Evolutionary conservation across 2,888 invertebrate species (phyloP).

Genomic region (Synergus umbraculus): DNA sequence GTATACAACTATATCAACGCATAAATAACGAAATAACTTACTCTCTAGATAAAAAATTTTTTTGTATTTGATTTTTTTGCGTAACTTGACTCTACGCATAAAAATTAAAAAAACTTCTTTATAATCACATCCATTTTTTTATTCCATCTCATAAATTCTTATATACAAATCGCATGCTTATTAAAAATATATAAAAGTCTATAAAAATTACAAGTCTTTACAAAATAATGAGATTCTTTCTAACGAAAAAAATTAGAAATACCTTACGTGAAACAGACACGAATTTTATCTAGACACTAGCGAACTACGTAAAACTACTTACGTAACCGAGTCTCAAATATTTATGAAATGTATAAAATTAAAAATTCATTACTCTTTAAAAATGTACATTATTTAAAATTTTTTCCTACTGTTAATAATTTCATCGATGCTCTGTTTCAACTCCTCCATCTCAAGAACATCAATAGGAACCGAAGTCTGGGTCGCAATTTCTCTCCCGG

Average conservation of each 20-base stretch:
- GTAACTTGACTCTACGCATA: background rate
- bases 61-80: background rate
- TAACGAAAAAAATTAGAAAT: background rate
- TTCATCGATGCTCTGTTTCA: slow-evolving; percentile 75
- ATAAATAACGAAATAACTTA: background rate
- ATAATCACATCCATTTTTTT: slow-evolving; percentile 30
- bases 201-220: slow-evolving; percentile 28
- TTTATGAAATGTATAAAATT: background rate
- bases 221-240: slow-evolving; percentile 2
- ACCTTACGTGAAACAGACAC: background rate
- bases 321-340: slow-evolving; percentile 24
- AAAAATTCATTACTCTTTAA: background rate
- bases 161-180: slow-evolving; percentile 8
- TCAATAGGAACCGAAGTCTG: slow-evolving; percentile 74
- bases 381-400: background rate
- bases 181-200: slow-evolving; percentile 3
- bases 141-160: slow-evolving; percentile 29
- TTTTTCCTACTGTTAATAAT: slow-evolving; percentile 69
- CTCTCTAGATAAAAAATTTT: background rate
- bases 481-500: slow-evolving; percentile 73
- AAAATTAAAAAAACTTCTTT: slow-evolving; percentile 14
- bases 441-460: slow-evolving; percentile 74
- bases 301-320: slow-evolving; percentile 15
- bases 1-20: background rate
- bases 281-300: background rate